Base-by-base conservation (phyloP, 1,140 invertebrate genomes). In the Magallana ariakensis region DNA sequence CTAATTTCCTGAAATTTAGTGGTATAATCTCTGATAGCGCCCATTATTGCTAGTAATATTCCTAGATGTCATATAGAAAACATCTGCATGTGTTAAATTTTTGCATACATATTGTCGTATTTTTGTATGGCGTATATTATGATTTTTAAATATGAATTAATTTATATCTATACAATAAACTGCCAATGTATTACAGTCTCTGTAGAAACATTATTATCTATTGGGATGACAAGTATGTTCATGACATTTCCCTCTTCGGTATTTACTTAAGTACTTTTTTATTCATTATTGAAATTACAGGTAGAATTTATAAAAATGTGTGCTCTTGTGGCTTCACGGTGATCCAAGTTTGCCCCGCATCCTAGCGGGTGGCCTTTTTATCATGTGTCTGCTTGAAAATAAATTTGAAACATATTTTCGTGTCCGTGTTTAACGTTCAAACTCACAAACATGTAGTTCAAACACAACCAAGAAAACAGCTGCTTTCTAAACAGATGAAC, bases 1-100 rank as follows among this genome's bases (percentile, higher is more conserved):
- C 19, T 26, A 75, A 75, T 75, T 75, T 75, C 66, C 66, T 75
- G 66, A 75, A 75, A 75, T 75, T 75, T 75, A 75, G 22, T 75
- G 22, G 66, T 75, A 22, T 75, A 75, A 75, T 75, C 22, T 75
- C 66, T 75, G 66, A 75, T 33, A 75, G 66, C 66, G 9, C 11
- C 22, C 22, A 22, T 46, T 75, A 75, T 75, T 26, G 33, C 0
- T 9, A 26, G 22, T 22, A 70, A 70, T 75, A 75, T 75, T 26
- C 33, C 58, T n/a, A 7, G 58, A 19, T 19, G 16, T 8, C 58
- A 46, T 5, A 62, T 75, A 33, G 10, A 33, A 75, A 33, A 75
- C 19, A 75, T 75, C 22, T 75, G 66, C 22, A 75, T 75, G 66
- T 26, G 22, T 11, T 46, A 33, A 10, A 26, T 75, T 1, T 46